phyloP scores from a whole-genome alignment of 2,888 invertebrate species.

The Entomobrya multifasciata region DNA sequence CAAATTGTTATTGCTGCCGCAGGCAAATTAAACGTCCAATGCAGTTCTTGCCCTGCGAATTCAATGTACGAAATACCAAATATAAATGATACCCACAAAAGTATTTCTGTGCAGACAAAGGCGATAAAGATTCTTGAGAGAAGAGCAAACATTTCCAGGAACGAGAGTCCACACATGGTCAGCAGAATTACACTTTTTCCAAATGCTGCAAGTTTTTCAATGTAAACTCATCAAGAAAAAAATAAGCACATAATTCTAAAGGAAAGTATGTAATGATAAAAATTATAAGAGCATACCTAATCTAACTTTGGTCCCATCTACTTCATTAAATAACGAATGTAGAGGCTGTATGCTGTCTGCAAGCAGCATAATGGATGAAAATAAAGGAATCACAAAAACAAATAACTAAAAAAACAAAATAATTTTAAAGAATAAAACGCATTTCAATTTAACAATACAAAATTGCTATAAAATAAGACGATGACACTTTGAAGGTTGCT shows the following conservation, averaged over 20 bases:
- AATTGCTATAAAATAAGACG: too few relatives aligned
- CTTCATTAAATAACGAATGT: neutral
- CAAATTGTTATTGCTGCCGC: slow-evolving; percentile 2
- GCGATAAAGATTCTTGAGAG: neutral
- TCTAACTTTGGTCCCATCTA: too few relatives aligned
- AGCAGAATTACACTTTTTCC: neutral
- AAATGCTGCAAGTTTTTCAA: too few relatives aligned
- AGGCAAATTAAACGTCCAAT: too few relatives aligned
- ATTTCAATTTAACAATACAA: too few relatives aligned
- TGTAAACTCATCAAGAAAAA: too few relatives aligned
- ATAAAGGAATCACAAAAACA: slow-evolving; percentile 38
- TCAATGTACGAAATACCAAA: neutral
- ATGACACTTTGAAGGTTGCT: too few relatives aligned
- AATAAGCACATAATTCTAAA: too few relatives aligned
- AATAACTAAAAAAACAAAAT: slow-evolving; percentile 19
- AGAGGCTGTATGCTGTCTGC: neutral
- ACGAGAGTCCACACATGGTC: slow-evolving; percentile 11
- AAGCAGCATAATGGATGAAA: neutral
- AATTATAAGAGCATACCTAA: slow-evolving; percentile 8
- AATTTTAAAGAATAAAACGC: neutral
- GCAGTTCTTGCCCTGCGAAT: neutral
- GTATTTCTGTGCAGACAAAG: slow-evolving; percentile 7
- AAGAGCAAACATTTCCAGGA: slow-evolving; percentile 37
- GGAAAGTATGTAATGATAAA: neutral
- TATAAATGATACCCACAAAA: slow-evolving; percentile 18